Conservation (phyloP, 2,113 vertebrate genomes). For the Corynorhinus townsendii region DNA sequence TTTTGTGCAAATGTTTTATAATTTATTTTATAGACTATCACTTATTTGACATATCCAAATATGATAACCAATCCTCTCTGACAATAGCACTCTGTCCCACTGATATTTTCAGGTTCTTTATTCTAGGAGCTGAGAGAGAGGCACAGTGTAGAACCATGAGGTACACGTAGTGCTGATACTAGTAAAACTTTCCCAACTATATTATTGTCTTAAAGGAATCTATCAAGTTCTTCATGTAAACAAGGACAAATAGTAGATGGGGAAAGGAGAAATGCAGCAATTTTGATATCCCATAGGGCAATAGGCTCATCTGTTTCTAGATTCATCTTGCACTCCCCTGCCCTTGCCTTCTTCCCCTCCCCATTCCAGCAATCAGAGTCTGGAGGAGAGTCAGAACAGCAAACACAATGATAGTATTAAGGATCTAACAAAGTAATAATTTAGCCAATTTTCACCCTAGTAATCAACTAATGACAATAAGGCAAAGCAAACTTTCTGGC, state of each 20-base stretch:
- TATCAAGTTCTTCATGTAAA: background rate
- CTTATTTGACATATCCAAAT: too few species aligned
- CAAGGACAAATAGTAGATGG: background rate
- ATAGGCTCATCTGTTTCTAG: background rate
- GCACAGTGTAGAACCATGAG: background rate
- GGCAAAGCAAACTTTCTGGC: background rate
- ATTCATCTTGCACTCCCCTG: background rate
- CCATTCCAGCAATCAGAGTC: background rate
- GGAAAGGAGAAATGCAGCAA: background rate
- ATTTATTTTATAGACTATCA: background rate
- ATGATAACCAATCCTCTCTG: background rate
- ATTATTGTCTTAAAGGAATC: slow-evolving; percentile 12
- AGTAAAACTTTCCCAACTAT: background rate
- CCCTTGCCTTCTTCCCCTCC: too few species aligned
- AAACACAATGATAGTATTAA: background rate
- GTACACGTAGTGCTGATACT: background rate
- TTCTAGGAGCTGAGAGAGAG: background rate
- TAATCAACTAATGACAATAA: slow-evolving; percentile 2
- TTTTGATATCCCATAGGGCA: background rate
- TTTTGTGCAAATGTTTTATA: slow-evolving; percentile 3
- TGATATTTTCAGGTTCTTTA: slow-evolving; percentile 4
- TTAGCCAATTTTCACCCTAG: background rate
- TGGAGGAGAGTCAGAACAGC: background rate
- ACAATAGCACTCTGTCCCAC: background rate
- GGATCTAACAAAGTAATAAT: background rate